phyloP scores from a whole-genome alignment of 2,797 vertebrate species.

The Ispidina lecontei region DNA sequence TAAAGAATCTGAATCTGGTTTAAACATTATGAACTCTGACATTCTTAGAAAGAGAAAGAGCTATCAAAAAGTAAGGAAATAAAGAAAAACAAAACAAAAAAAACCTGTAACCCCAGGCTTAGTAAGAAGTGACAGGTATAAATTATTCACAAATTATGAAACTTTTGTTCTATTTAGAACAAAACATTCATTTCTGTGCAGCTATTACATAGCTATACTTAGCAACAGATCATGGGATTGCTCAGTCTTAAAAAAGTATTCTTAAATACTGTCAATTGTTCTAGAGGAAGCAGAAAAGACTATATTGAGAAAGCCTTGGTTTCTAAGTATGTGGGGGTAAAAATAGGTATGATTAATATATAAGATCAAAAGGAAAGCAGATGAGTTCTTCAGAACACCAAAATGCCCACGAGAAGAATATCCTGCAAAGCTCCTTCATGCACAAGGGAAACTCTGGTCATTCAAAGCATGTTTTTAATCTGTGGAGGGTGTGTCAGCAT shows the following conservation, averaged over 20 bases:
- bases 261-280: background rate
- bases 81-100: background rate
- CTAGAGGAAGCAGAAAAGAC: background rate
- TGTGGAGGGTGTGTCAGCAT: background rate
- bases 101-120: background rate
- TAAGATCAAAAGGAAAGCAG: background rate
- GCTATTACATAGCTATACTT: background rate
- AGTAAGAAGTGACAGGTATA: background rate
- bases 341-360: background rate
- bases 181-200: background rate
- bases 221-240: background rate
- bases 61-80: background rate
- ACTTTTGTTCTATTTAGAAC: background rate
- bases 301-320: background rate
- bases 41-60: background rate
- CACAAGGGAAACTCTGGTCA: background rate
- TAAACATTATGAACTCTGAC: background rate
- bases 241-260: background rate
- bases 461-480: background rate
- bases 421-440: background rate
- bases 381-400: background rate
- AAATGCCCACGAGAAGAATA: background rate
- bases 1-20: background rate
- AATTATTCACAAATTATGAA: constrained; percentile 27
- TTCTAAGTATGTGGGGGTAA: background rate